Evolutionary conservation across 2,113 vertebrate species (phyloP).

Genomic region (Telmatochromis sp.): DNA sequence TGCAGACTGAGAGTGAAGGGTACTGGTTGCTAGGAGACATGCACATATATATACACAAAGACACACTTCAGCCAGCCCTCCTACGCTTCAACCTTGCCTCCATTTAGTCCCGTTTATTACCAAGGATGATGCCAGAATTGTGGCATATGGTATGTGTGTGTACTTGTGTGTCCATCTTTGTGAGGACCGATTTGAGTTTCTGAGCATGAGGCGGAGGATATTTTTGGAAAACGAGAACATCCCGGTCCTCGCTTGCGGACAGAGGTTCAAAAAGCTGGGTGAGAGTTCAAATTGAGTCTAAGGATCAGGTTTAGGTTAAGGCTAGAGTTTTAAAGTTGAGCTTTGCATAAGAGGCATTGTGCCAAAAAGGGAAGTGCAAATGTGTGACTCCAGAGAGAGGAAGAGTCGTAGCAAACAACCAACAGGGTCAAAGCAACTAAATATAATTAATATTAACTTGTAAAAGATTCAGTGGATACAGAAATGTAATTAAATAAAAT

Average conservation of each 20-base stretch:
- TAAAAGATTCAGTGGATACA: not conserved
- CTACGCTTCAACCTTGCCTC: slow-evolving; percentile 28
- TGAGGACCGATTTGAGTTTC: not conserved
- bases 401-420: not conserved
- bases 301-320: not conserved
- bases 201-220: not conserved
- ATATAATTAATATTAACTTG: not conserved
- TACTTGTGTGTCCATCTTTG: not conserved
- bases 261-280: not conserved
- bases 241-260: not conserved
- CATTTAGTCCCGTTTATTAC: slow-evolving; percentile 31
- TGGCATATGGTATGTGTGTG: not conserved
- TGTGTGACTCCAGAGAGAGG: not conserved
- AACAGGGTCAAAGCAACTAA: not conserved
- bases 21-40: slow-evolving; percentile 48
- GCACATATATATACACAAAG: not conserved
- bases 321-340: not conserved
- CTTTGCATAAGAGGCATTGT: not conserved
- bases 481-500: not conserved
- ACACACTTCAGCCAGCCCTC: slow-evolving; percentile 15
- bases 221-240: not conserved
- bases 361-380: not conserved
- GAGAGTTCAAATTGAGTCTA: not conserved
- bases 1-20: not conserved
- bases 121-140: not conserved